Percentiles rank a stretch among this genome's conserved stretches.
Conservation (phyloP, 2,888 invertebrate species). For the Andricus quercusramuli region DNA sequence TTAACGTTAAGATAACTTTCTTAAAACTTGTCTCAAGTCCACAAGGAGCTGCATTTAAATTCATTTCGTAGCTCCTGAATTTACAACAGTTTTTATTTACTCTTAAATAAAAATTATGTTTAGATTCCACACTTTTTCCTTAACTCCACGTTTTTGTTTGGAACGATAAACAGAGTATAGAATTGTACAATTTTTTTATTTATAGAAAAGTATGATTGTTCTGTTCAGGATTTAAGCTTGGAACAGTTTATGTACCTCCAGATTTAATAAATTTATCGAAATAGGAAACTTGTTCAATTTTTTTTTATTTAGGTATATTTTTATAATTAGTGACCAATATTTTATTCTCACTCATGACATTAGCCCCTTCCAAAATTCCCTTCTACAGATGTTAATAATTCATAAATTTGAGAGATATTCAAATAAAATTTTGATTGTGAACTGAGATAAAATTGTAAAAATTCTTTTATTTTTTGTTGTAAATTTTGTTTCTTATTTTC, state of each 20-base stretch:
- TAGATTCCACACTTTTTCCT: neutral
- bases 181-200: constrained; percentile 34
- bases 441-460: constrained; percentile 37
- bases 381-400: neutral
- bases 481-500: constrained; percentile 17
- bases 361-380: neutral
- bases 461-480: neutral
- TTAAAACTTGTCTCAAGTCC: neutral
- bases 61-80: neutral
- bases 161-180: constrained; percentile 25
- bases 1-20: constrained; percentile 14
- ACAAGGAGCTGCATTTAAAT: constrained; percentile 5
- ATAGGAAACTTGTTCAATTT: constrained; percentile 18
- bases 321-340: neutral
- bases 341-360: neutral
- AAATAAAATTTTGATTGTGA: constrained; percentile 40
- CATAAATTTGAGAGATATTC: neutral
- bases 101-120: constrained; percentile 13
- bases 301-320: constrained; percentile 19
- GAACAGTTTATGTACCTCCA: constrained; percentile 36
- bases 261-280: constrained; percentile 33
- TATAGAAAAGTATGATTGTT: constrained; percentile 32
- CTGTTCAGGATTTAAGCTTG: constrained; percentile 1
- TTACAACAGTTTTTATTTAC: neutral
- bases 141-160: constrained; percentile 4